Base-by-base conservation (phyloP, 92 coral and sea anemone species). In the Porites divaricata region DNA sequence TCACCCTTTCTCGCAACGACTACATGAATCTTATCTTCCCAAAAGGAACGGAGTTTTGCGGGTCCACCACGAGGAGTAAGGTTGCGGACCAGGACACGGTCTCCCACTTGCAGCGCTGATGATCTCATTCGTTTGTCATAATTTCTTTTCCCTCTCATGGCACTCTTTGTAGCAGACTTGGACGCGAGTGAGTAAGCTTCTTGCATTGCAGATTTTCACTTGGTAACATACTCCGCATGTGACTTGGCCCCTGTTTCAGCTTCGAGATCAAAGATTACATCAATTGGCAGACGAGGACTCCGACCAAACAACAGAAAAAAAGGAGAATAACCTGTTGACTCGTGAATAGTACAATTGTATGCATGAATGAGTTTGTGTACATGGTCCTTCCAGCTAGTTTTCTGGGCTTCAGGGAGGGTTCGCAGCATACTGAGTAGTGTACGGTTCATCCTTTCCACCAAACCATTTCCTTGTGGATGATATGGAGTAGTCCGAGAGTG, bases 301-400 rank as follows among this genome's bases (percentile, higher is more conserved):
- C 85, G 63, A 41, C 91, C 88, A 81, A 88, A 82, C 25, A 88
- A 74, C 63, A 83, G 80, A 69, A 52, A 76, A 50, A 88, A 88
- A 2, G 91, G 89, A 24, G 88, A 83, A 52, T 83, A 83, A 49
- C 85, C 81, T 23, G 92, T 88, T 20, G 88, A 70, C 81, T 77
- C 85, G 63, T 88, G 92, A 48, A 69, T 62, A 69, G 85, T 88
- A 35, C 83, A 88, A 62, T 88, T 88, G 68, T 88, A 88, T 58
- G 85, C 92, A 84, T 88, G 89, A 67, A 71, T 84, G 61, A 83
- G 81, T 28, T 88, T 83, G 69, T 84, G 83, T 26, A 78, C 68
- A 70, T 87, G 89, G 69, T 80, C 91, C 71, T 91, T 91, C 91
- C 94, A 91, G 70, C 72, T 74, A 45, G 86, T 20, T 72, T 84